A percentile compares a stretch with the other conserved stretches of the same genome.
Conservation (phyloP, 2,888 invertebrate species). For the Microplitis manilae region DNA sequence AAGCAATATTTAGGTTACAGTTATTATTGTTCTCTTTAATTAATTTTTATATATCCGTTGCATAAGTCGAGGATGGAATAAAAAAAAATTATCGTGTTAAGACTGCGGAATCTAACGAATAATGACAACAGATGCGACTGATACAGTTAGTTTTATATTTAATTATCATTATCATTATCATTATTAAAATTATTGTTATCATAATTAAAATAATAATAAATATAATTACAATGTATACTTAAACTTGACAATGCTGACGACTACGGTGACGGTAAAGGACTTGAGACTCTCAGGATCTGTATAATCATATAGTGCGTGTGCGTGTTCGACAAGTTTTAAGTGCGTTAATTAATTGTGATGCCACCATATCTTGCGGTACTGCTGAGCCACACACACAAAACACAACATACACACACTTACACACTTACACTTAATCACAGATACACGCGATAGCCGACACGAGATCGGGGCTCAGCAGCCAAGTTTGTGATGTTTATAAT, state of each 20-base stretch:
- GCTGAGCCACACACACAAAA: conserved; percentile 62
- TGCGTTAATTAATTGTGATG: conserved; percentile 77
- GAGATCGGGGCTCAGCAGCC: conserved; percentile 67
- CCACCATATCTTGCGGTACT: conserved; percentile 84
- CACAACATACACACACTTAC: background rate
- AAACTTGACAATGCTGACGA: background rate
- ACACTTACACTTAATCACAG: background rate
- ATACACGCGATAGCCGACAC: background rate
- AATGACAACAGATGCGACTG: background rate
- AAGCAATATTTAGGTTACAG: no score
- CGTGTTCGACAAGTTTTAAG: conserved; percentile 60
- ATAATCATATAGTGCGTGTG: conserved; percentile 46
- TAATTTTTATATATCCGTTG: background rate
- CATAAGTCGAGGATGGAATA: background rate
- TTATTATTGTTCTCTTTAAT: no score
- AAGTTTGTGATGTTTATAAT: conserved; percentile 72
- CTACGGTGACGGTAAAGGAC: background rate
- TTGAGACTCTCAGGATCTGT: conserved; percentile 1
- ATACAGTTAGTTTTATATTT: background rate
- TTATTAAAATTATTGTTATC: background rate
- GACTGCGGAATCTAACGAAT: background rate
- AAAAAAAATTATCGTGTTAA: background rate
- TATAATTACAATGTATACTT: background rate
- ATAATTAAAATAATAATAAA: background rate
- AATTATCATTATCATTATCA: background rate